Evolutionary conservation across 2,113 vertebrate genomes (phyloP), one percentile per base, ranked within the genome.

Genomic region (Cyanocitta stelleri): DNA sequence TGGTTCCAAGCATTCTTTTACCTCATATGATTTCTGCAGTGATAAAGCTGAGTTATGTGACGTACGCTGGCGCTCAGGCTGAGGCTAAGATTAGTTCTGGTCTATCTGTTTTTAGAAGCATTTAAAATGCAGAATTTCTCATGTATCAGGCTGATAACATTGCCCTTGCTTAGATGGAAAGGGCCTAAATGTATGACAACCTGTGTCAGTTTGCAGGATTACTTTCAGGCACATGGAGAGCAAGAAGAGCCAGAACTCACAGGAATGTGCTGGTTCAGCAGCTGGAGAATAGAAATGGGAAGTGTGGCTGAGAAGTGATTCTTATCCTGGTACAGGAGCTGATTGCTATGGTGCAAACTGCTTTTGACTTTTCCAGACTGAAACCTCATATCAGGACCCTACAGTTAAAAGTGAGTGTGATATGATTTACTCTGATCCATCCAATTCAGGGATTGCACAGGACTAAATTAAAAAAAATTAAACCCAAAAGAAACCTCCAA

Each of bases 31-130:
- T 92, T 92, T 83, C 83, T 90, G 88, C 72, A 71, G 87, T 51
- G 90, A 90, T 80, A 93, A 90, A 94, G 90, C 85, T 94, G 93
- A 94, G 83, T 94, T 92, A 86, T 76, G 91, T 77, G 94, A 85
- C 21, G 43, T 74, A 51, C 1, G 6, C 6, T 62, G 85, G 85
- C 2, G 17, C 79, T 88, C 32, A 5, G 56, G 92, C 85, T 85
- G 82, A 51, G 44, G 75, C 72, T 61, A 56, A 85, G 94, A 95
- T 93, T 85, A 90, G 71, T 79, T 96, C 95, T 94, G 85, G 82
- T 58, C 59, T 58, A n/a, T 75, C 88, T 92, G 88, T 41, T 94
- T 95, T 85, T 81, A 89, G 91, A 90, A 94, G 91, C 91, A 87
- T 84, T 86, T 95, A 85, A 95, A 82, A 95, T 87, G 77, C 89